Evolutionary conservation across 1,140 invertebrate species (phyloP), one percentile per base, ranked within the genome.

Genomic region (Pectinophora gossypiella): DNA sequence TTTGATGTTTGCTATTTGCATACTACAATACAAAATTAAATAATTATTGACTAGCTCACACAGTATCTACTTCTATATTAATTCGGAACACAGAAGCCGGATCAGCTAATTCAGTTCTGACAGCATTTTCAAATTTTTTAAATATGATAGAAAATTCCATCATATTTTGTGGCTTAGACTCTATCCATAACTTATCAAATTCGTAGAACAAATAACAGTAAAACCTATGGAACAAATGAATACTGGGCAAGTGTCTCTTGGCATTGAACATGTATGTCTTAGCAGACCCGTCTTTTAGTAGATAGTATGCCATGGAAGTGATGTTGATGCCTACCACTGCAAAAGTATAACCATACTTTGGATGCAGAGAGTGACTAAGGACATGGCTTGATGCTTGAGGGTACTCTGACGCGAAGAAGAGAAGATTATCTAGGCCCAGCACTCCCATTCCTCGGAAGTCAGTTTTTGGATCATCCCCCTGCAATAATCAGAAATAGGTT

Each of bases 401-500:
- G 81, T 98, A 96, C 65, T 95, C 93, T 50, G 90, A 90, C 42
- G 95, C 94, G 89, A 99, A 98, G 79, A 92, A 98, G 67, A 98
- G 73, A 1, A 99, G 87, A 87, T 99, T 98, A 67, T 98, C 94
- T 19, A 99, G 82, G 2, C 97, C 97, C 12, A 99, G 89, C n/a
- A 98, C 83, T 50, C 98, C 98, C 97, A 99, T 99, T 51, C 98
- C 98, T 43, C 98, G 91, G 73, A 99, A 99, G 89, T 99, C 98
- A 1, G 98, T 99, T 85, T 95, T 95, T 0, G 98, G 98, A 89
- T 99, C 97, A 68, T 98, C 95, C 12, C 98, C 98, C 90, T 98
- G 94, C 78, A 89, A 61, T 36, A 57, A 55, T 35, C 10, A 38
- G 36, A 22, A 42, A 46, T 20, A 35, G 19, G 36, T 12, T 42